Percentiles rank a stretch among this genome's conserved stretches.
phyloP scores from a whole-genome alignment of 2,113 vertebrate genomes.

The Coregonus clupeaformis region DNA sequence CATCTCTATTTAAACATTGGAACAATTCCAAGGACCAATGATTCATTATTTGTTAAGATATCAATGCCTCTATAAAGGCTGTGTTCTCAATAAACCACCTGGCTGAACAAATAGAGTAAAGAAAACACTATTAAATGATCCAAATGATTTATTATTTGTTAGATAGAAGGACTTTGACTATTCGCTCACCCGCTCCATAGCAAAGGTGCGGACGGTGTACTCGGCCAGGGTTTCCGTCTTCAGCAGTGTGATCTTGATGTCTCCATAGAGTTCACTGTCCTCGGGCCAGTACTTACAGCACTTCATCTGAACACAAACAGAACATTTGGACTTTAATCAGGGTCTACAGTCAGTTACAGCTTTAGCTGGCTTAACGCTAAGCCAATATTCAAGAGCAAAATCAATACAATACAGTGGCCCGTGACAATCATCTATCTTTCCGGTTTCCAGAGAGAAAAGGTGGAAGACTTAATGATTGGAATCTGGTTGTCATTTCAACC shows the following conservation, averaged over 20 bases:
- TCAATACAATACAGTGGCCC: neutral
- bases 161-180: neutral
- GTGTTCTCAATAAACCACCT: neutral
- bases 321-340: neutral
- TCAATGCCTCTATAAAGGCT: neutral
- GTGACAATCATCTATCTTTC: neutral
- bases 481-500: no score
- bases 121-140: no score
- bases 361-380: neutral
- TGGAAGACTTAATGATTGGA: no score
- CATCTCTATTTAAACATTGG: no score
- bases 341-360: no score
- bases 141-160: neutral
- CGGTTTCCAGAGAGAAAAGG: neutral
- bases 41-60: neutral
- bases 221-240: constrained; percentile 88
- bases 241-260: constrained; percentile 93
- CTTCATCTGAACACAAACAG: constrained; percentile 79
- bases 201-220: constrained; percentile 91
- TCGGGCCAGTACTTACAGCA: constrained; percentile 97
- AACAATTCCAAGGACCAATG: no score
- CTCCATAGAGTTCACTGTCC: constrained; percentile 90
- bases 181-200: constrained; percentile 86
- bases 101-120: neutral
- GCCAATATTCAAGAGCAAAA: neutral